These are phyloP conservation scores for Lasiommata megera DNA, from an alignment of 2,888 invertebrate genomes.

Conservation along the genomic window DNA sequence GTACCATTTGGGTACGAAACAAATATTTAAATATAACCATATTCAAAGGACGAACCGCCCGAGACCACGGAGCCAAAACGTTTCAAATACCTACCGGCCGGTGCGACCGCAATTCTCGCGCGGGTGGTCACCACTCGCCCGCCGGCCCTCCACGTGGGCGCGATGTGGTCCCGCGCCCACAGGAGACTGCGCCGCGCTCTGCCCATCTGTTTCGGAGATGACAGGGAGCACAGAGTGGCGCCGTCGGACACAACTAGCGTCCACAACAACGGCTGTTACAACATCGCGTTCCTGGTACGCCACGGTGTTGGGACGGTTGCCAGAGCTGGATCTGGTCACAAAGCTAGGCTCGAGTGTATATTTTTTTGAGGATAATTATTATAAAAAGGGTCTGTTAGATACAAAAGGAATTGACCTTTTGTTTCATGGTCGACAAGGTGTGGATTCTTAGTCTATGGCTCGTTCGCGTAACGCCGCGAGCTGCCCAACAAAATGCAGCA, in stretches of 20 bases:
- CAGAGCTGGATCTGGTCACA: constrained; percentile 33
- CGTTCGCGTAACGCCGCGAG: no score
- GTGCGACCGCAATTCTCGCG: constrained; percentile 52
- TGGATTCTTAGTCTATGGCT: no score
- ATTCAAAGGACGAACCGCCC: constrained; percentile 55
- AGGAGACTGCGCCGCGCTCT: constrained; percentile 49
- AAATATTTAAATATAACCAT: background rate
- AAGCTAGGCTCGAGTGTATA: background rate
- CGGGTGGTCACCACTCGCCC: constrained; percentile 39
- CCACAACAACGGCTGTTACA: constrained; percentile 58
- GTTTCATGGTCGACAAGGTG: no score
- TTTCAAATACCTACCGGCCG: constrained; percentile 59
- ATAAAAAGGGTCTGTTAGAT: no score
- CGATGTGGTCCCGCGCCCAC: constrained; percentile 44
- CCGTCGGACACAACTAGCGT: constrained; percentile 59
- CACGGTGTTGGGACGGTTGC: constrained; percentile 43
- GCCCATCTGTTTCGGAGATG: constrained; percentile 59
- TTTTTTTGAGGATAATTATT: background rate
- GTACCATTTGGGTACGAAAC: no score
- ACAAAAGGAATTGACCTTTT: no score
- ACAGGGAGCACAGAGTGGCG: constrained; percentile 55
- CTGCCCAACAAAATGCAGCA: no score
- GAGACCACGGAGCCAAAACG: constrained; percentile 50
- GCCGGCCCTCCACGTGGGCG: constrained; percentile 34
- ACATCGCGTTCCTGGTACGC: constrained; percentile 69